Evolutionary conservation across 2,888 invertebrate species (phyloP).

Genomic region (Prosapia bicincta): DNA sequence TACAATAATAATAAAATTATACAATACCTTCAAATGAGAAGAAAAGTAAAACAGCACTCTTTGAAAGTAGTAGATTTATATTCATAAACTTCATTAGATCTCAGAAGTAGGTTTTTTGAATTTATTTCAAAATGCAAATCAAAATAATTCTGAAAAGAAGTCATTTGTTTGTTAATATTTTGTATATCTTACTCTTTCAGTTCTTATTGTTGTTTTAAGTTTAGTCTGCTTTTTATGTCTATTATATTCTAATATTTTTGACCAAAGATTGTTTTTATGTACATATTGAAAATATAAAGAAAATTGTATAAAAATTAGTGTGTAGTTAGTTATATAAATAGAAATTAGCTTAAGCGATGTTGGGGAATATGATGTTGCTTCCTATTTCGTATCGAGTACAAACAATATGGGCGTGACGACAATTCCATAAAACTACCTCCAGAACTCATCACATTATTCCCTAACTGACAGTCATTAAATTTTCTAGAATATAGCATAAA

Average conservation of each 20-base stretch:
- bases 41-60: neutral
- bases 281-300: neutral
- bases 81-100: neutral
- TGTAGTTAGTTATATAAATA: neutral
- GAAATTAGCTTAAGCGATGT: neutral
- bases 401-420: neutral
- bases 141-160: neutral
- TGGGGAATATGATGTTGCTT: neutral
- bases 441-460: neutral
- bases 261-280: neutral
- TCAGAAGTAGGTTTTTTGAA: neutral
- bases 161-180: neutral
- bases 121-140: neutral
- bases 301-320: neutral
- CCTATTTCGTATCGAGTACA: neutral
- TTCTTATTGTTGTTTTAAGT: neutral
- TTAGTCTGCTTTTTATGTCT: neutral
- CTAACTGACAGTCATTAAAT: neutral
- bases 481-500: neutral
- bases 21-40: neutral
- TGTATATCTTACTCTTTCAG: neutral
- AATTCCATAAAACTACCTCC: neutral
- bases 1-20: neutral
- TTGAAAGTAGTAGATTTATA: neutral
- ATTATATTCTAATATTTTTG: neutral